Evolutionary conservation across 2,113 vertebrate genomes (phyloP).

Genomic region (Hucho hucho): DNA sequence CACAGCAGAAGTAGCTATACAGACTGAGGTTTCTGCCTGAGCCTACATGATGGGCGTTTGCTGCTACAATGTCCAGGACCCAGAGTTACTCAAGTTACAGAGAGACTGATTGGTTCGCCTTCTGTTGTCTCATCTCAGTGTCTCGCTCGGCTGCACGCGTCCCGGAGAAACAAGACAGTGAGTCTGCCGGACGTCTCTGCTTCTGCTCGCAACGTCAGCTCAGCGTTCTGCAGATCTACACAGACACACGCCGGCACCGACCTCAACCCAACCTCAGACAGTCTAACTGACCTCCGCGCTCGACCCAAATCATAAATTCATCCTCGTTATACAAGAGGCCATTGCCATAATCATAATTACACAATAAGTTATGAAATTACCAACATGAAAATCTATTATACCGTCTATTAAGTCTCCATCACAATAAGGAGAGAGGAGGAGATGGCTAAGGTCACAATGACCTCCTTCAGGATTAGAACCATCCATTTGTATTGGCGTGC

Average conservation of each 20-base stretch:
- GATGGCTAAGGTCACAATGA: not conserved
- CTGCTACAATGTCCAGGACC: no score
- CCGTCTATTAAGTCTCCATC: not conserved
- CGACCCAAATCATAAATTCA: not conserved
- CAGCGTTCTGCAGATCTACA: not conserved
- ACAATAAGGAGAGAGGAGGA: conserved; percentile 31
- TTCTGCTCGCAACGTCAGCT: not conserved
- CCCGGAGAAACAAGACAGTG: no score
- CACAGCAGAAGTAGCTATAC: no score
- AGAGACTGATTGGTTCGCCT: no score
- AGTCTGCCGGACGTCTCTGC: not conserved
- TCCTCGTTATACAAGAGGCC: not conserved
- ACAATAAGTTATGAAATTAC: conserved; percentile 2
- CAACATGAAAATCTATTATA: not conserved
- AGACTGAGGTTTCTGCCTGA: no score
- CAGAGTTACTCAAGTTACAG: no score
- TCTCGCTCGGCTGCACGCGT: no score
- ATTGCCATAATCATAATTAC: not conserved
- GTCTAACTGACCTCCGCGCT: not conserved
- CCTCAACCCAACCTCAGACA: not conserved
- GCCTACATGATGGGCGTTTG: no score
- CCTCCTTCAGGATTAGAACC: conserved; percentile 25
- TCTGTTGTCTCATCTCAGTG: no score
- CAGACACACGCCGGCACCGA: not conserved
- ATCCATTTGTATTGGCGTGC: conserved; percentile 33